These are phyloP conservation scores for Cherax destructor DNA, from an alignment of 1,140 invertebrate species.

Conservation along the genomic window DNA sequence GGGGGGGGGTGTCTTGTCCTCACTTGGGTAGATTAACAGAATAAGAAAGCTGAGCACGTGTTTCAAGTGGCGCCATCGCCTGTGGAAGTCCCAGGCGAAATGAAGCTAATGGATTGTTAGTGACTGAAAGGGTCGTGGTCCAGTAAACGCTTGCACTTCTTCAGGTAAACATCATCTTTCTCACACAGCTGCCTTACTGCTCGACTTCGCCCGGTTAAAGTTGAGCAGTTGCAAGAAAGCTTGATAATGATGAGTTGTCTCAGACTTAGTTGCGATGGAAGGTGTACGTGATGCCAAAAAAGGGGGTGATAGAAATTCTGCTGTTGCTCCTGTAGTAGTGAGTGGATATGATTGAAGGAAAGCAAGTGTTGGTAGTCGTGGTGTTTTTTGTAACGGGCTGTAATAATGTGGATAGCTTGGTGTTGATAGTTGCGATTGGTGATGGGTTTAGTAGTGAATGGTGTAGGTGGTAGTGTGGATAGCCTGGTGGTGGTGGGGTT, in stretches of 20 bases:
- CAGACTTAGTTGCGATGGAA: too few relatives aligned
- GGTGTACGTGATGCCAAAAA: too few relatives aligned
- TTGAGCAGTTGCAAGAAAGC: too few relatives aligned
- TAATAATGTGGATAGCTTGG: too few relatives aligned
- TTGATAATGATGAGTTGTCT: too few relatives aligned
- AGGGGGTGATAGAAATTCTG: too few relatives aligned
- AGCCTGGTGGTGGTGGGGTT: constrained; percentile 14
- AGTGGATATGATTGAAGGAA: neutral
- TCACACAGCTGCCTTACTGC: neutral
- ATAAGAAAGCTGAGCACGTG: constrained; percentile 1
- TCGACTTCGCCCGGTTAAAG: too few relatives aligned
- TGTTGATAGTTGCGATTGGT: too few relatives aligned
- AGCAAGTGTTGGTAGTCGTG: too few relatives aligned
- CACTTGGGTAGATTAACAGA: neutral
- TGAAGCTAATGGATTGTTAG: constrained; percentile 47
- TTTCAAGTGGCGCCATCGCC: constrained; percentile 13
- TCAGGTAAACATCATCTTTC: neutral
- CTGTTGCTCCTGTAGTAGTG: neutral
- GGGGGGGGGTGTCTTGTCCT: neutral
- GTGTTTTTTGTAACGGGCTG: too few relatives aligned
- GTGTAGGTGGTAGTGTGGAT: constrained; percentile 2
- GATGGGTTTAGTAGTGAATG: too few relatives aligned
- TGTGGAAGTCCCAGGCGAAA: constrained; percentile 27
- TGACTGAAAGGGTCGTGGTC: neutral
- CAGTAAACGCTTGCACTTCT: constrained; percentile 4